A percentile compares a stretch with the other conserved stretches of the same genome.
These are phyloP conservation scores for Nineta flava DNA, from an alignment of 2,888 invertebrate species.

Conservation along the genomic window DNA sequence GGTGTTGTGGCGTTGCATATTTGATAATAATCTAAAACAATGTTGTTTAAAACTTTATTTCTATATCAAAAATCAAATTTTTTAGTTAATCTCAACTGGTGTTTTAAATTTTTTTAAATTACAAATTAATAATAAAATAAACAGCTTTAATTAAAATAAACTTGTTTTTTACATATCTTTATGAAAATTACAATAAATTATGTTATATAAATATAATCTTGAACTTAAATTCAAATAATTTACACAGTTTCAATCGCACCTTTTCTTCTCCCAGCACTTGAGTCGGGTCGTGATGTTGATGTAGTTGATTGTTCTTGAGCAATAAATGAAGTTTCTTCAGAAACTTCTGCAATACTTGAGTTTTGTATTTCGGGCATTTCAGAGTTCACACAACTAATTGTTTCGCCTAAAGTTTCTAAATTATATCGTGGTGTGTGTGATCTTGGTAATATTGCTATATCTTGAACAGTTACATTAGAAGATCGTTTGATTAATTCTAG, in stretches of 20 bases:
- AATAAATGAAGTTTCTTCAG: conserved; percentile 69
- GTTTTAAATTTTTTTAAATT: too few species aligned
- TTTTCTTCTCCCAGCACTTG: conserved; percentile 19
- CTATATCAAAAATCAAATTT: too few species aligned
- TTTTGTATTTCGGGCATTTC: conserved; percentile 12
- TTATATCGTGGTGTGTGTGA: conserved; percentile 27
- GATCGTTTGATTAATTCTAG: conserved; percentile 57
- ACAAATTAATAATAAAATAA: too few species aligned
- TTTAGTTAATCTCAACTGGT: too few species aligned
- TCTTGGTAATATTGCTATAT: conserved; percentile 27
- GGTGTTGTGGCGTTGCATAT: too few species aligned
- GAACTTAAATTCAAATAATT: neutral
- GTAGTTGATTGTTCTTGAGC: conserved; percentile 29
- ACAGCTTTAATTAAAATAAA: too few species aligned
- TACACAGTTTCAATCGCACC: conserved; percentile 36
- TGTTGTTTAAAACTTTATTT: too few species aligned
- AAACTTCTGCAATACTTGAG: conserved; percentile 23
- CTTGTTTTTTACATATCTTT: too few species aligned
- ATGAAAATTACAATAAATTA: too few species aligned
- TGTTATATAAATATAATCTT: too few species aligned
- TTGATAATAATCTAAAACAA: too few species aligned
- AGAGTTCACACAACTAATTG: conserved; percentile 9
- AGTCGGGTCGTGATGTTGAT: neutral
- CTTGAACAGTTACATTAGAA: conserved; percentile 31
- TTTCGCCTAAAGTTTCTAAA: conserved; percentile 4